These are phyloP conservation scores for Aradophagus sp. DNA, from an alignment of 1,140 invertebrate species.

Conservation along the genomic window DNA sequence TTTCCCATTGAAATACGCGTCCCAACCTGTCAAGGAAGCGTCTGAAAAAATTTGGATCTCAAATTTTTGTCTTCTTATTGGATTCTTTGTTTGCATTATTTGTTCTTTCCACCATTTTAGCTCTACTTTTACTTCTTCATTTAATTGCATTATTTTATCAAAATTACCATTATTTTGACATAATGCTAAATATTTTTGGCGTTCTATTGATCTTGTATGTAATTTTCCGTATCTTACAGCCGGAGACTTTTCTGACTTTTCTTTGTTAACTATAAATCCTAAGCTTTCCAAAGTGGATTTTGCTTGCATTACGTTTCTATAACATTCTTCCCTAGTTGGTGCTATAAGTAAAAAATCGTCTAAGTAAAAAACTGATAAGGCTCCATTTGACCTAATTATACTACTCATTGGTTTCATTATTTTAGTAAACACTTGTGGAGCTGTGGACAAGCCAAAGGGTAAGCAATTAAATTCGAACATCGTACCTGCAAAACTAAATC, in stretches of 20 bases:
- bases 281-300: constrained; percentile 4
- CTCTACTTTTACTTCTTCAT: not conserved
- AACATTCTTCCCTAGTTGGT: not conserved
- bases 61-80: constrained; percentile 22
- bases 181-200: constrained; percentile 30
- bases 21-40: constrained; percentile 52
- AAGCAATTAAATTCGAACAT: constrained; percentile 40
- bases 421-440: constrained; percentile 15
- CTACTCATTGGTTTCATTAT: constrained; percentile 11
- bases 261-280: constrained; percentile 22
- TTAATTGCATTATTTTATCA: constrained; percentile 20
- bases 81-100: not conserved
- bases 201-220: constrained; percentile 35
- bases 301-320: not conserved
- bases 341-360: constrained; percentile 26
- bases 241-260: constrained; percentile 37
- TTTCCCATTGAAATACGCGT: constrained; percentile 4
- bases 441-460: constrained; percentile 21
- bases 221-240: constrained; percentile 50
- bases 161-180: constrained; percentile 15
- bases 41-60: constrained; percentile 65
- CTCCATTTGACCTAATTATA: constrained; percentile 12
- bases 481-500: constrained; percentile 30
- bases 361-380: constrained; percentile 11
- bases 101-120: constrained; percentile 11